Evolutionary conservation across 2,797 vertebrate genomes (phyloP), one percentile per base, ranked within the genome.

Genomic region (Streptopelia turtur): DNA sequence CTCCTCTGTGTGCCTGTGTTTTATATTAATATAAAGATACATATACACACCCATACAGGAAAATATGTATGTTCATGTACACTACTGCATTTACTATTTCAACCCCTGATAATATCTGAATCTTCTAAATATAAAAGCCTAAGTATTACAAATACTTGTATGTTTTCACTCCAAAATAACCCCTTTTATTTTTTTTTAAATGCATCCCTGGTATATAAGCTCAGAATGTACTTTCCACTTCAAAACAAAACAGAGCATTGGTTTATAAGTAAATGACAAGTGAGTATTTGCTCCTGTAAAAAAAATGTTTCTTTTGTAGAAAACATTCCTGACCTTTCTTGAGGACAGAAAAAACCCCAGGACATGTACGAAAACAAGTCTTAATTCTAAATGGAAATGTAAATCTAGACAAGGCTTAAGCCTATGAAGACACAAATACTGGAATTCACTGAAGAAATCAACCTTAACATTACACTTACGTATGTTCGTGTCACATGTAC

Each of bases 401-500:
- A 13, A 53, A 53, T 35, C 25, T 69, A 85, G 21, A 28, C 52
- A 63, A 55, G 15, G 10, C 10, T 87, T n/a, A 74, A 47, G 21
- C 76, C 16, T 37, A 14, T 8, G 23, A 79, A 69, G 37, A 88
- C 3, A 78, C 10, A 76, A 77, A 77, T 28, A 33, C 8, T 60
- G 30, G 28, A 70, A 81, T 56, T 84, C 35, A 49, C 39, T 70
- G 52, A 76, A 74, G 35, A 87, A 79, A 72, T 4, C 12, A 37
- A 43, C 15, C 16, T 27, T 57, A 61, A 31, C 18, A 11, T 49
- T 39, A 65, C 12, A 24, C 30, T 37, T 28, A 15, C 10, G 25
- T 22, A 11, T 10, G 11, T 30, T 71, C 3, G 1, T 9, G 13
- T 22, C 68, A 56, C n/a, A 55, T 0, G 0, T 8, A 31, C 4